Base-by-base conservation (phyloP, 2,797 vertebrate species). In the Ambastaia sidthimunki region DNA sequence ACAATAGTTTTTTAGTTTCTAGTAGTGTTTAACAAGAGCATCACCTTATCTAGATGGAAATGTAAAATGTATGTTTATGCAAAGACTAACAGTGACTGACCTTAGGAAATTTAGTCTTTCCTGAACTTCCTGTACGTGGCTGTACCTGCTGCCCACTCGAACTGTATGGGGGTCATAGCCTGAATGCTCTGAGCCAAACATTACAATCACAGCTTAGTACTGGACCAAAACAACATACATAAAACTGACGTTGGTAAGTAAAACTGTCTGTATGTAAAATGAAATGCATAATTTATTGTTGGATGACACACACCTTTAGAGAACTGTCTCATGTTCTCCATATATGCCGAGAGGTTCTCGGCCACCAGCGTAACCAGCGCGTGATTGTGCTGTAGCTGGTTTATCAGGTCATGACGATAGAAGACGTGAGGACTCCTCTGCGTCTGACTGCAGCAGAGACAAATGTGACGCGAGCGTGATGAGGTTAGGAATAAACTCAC, bases 341-440 rank as follows among this genome's bases (percentile, higher is more conserved):
- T 99, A 85, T 99, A 99, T 68, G 98, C 95, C 7, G 98, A 98
- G 82, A 99, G 96, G 88, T 99, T 99, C 93, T 98, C 97, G 81
- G 97, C 97, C 87, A 99, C 97, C 90, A 99, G 80, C 10, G 98
- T 99, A 89, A 99, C 98, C 69, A 99, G 94, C 78, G 97, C 96
- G 48, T 99, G 98, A 94, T 98, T 99, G 93, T 98, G 97, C 93
- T 99, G 98, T 83, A 99, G 95, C 89, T 99, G 98, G 94, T 99
- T 99, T 89, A 99, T 99, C 94, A 99, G 94, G 85, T 99, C 98
- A 85, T 99, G 98, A 28, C 97, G 97, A 85, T 99, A 99, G 93
- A 99, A 99, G 70, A 98, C 96, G 65, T 99, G 98, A 37, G 98
- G 96, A 90, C 96, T 98, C 90, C 97, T 91, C 91, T 99, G 97